Conservation (phyloP, 2,797 vertebrate species). For the Halcyon chelicuti region DNA sequence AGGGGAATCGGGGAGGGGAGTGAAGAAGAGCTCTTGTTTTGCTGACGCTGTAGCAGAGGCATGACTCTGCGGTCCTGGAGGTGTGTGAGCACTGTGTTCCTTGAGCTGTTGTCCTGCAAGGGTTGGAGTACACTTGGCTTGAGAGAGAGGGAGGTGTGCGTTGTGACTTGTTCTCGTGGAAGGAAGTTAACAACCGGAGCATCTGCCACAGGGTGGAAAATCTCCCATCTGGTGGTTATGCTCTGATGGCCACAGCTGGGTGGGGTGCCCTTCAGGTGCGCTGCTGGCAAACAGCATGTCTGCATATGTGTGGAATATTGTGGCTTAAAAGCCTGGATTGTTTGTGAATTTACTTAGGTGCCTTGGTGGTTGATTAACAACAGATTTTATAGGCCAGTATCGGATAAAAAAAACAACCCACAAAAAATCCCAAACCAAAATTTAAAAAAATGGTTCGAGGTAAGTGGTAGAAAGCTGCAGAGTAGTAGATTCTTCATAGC, state of each 20-base stretch:
- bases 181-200: not conserved
- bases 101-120: not conserved
- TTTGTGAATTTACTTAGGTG: slow-evolving; percentile 35
- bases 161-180: not conserved
- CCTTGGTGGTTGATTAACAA: slow-evolving; percentile 39
- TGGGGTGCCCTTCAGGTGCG: not conserved
- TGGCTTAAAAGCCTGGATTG: not conserved
- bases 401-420: not conserved
- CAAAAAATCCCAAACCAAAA: not conserved
- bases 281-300: not conserved
- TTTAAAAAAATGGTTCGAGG: not conserved
- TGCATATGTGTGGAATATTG: not conserved
- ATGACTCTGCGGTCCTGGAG: not conserved
- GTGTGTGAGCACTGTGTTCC: not conserved
- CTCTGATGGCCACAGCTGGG: not conserved
- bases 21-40: not conserved
- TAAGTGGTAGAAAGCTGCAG: not conserved
- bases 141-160: not conserved
- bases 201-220: not conserved
- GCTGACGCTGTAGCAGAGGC: not conserved
- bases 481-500: not conserved
- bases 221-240: not conserved
- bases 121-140: not conserved
- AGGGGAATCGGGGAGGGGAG: not conserved
- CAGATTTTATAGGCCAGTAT: slow-evolving; percentile 32